These are phyloP conservation scores for Sciurus vulgaris DNA, from an alignment of 2,797 vertebrate species.

Conservation along the genomic window DNA sequence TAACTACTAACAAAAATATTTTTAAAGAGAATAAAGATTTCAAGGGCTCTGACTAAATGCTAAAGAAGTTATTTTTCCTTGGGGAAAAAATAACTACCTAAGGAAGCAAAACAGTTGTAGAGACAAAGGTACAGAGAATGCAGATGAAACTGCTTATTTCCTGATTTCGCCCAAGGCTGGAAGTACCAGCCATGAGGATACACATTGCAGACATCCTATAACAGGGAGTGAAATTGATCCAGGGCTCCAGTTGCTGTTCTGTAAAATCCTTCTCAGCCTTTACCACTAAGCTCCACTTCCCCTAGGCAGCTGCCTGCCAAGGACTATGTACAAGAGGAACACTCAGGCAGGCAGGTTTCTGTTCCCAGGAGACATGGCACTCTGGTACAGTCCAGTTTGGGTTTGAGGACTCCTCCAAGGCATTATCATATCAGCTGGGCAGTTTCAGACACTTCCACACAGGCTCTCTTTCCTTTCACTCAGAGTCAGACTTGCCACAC, in stretches of 20 bases:
- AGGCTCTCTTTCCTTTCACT: neutral
- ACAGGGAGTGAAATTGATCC: neutral
- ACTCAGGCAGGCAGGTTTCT: neutral
- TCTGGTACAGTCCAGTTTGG: neutral
- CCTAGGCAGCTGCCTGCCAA: neutral
- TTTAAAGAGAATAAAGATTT: slow-evolving; percentile 1
- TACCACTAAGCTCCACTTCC: neutral
- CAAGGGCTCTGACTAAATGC: neutral
- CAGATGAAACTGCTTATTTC: neutral
- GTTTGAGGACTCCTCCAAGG: neutral
- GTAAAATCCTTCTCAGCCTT: slow-evolving; percentile 21
- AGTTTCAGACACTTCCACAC: neutral
- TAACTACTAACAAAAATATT: neutral
- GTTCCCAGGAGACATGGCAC: neutral
- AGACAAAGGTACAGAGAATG: neutral
- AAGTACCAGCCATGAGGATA: neutral
- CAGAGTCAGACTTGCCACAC: neutral
- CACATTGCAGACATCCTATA: neutral
- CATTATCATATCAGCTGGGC: neutral
- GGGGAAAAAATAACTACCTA: neutral
- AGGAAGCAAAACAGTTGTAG: neutral
- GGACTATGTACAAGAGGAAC: neutral
- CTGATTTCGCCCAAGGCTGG: neutral
- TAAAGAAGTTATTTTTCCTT: neutral
- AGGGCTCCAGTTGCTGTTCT: neutral